Conservation (phyloP, 2,113 vertebrate species). For the Bombycilla garrulus region DNA sequence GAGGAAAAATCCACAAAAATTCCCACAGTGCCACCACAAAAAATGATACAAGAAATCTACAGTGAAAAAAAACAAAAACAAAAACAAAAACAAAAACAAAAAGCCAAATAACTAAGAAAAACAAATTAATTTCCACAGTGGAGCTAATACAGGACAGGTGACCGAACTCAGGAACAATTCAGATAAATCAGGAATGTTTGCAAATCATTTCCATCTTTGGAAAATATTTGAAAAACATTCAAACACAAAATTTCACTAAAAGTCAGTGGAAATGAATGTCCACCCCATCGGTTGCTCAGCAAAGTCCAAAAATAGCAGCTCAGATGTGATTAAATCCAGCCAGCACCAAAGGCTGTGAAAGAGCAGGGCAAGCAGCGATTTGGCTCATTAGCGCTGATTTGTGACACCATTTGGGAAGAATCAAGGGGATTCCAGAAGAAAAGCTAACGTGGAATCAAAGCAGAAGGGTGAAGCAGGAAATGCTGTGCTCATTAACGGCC, state of each 20-base stretch:
- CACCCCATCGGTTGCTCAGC: neutral
- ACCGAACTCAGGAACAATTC: neutral
- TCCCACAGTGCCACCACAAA: neutral
- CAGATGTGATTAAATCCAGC: constrained; percentile 40
- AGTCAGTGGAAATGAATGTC: neutral
- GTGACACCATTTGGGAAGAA: constrained; percentile 42
- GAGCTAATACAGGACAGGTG: neutral
- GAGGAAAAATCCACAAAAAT: neutral
- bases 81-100: neutral
- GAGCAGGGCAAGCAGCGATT: neutral
- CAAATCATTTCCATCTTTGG: neutral
- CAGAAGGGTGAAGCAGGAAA: neutral
- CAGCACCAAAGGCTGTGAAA: neutral
- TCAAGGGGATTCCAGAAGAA: constrained; percentile 37
- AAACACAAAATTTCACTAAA: neutral
- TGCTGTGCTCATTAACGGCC: neutral
- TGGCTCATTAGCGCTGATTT: constrained; percentile 59
- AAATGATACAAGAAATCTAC: neutral
- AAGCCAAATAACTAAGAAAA: neutral
- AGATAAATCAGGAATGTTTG: neutral
- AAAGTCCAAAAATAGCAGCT: constrained; percentile 5
- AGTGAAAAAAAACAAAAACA: neutral
- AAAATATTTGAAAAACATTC: neutral
- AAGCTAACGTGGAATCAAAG: neutral
- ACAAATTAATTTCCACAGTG: neutral